Conservation (phyloP, 2,113 vertebrate genomes). For the Forbesichthys agassizii region DNA sequence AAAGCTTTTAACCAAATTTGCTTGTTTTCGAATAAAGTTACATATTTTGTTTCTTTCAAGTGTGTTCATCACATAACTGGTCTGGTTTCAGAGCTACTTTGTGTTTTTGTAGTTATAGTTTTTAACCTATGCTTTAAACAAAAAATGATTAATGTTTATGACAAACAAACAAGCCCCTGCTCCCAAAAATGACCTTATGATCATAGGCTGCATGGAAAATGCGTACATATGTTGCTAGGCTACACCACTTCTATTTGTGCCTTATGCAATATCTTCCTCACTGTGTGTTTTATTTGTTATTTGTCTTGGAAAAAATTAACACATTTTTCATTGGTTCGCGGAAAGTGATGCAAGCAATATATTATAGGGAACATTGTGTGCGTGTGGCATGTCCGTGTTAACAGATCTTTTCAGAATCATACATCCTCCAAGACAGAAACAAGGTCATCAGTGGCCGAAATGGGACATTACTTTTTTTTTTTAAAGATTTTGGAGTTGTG, state of each 20-base stretch:
- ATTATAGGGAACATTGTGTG: constrained; percentile 23
- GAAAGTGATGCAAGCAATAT: constrained; percentile 38
- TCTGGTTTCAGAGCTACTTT: constrained; percentile 30
- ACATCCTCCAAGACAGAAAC: too few relatives aligned
- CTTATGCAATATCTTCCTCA: constrained; percentile 81
- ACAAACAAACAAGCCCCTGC: neutral
- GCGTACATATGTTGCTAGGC: constrained; percentile 74
- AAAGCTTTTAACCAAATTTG: constrained; percentile 61
- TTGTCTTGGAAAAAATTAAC: constrained; percentile 79
- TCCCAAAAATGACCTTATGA: constrained; percentile 3
- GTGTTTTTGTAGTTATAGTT: constrained; percentile 3
- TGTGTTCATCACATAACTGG: constrained; percentile 22
- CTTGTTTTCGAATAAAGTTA: constrained; percentile 52
- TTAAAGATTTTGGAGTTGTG: too few relatives aligned
- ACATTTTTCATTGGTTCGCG: constrained; percentile 38
- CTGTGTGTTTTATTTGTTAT: constrained; percentile 14
- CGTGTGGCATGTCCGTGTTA: neutral
- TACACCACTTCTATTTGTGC: constrained; percentile 85
- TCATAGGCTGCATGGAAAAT: constrained; percentile 6
- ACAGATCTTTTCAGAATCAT: too few relatives aligned
- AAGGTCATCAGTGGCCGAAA: neutral
- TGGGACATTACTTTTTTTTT: constrained; percentile 3
- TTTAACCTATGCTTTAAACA: neutral
- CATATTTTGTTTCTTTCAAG: constrained; percentile 43
- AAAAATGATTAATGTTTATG: neutral